Conservation (phyloP, 2,797 vertebrate species). For the Chiroxiphia lanceolata region DNA sequence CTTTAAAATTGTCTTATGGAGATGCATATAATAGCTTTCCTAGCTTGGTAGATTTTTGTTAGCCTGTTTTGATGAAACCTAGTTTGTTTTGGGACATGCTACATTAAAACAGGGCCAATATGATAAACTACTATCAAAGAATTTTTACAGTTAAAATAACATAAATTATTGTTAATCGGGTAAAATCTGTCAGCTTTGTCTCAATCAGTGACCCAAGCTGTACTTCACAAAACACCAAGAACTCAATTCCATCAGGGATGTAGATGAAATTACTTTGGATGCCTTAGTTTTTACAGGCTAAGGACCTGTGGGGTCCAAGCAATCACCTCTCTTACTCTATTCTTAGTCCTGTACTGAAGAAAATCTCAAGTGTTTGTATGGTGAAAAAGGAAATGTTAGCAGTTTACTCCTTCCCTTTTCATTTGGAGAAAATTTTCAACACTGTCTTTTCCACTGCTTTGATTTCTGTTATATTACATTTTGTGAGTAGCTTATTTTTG, state of each 20-base stretch:
- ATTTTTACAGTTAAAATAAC: neutral
- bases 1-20: neutral
- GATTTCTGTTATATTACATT: neutral
- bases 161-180: neutral
- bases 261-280: neutral
- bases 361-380: neutral
- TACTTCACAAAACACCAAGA: neutral
- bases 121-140: neutral
- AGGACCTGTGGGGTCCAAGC: neutral
- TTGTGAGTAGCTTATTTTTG: neutral
- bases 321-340: neutral
- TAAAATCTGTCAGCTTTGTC: neutral
- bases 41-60: neutral
- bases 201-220: neutral
- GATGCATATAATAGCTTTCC: neutral
- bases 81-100: neutral
- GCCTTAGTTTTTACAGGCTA: neutral
- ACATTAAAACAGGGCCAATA: neutral
- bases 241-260: fast-evolving
- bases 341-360: neutral
- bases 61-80: neutral
- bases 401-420: neutral
- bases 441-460: neutral
- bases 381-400: neutral
- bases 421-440: neutral